These are phyloP conservation scores for Stichopus horrens DNA, from an alignment of 53 echinoderm and acorn worm genomes.

Conservation along the genomic window DNA sequence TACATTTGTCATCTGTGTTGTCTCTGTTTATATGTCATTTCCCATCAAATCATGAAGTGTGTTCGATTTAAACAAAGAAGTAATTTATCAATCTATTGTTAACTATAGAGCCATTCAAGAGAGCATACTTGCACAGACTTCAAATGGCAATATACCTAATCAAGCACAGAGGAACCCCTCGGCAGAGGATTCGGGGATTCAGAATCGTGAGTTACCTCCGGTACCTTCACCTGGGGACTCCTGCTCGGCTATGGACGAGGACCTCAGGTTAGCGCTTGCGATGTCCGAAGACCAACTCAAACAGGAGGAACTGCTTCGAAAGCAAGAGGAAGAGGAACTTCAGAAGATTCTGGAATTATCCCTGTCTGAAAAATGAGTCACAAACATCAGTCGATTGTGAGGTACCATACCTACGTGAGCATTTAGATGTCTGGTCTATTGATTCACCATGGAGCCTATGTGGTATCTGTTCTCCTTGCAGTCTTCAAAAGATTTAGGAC, in stretches of 20 bases:
- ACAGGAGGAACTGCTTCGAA: constrained; percentile 71
- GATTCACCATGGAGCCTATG: not conserved
- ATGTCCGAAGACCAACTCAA: constrained; percentile 79
- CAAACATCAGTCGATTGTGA: not conserved
- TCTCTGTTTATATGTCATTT: no score
- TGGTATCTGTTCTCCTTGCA: constrained; percentile 10
- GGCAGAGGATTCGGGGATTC: constrained; percentile 33
- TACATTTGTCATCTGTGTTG: no score
- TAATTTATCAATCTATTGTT: not conserved
- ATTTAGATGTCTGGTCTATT: not conserved
- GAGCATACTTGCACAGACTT: constrained; percentile 64
- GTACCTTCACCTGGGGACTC: not conserved
- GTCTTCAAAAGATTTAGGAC: not conserved
- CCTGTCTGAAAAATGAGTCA: constrained; percentile 76
- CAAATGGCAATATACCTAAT: constrained; percentile 51
- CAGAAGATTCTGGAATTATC: constrained; percentile 88
- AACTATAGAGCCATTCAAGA: constrained; percentile 84
- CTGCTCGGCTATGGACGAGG: constrained; percentile 48
- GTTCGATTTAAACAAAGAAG: no score
- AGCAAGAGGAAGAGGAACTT: constrained; percentile 89
- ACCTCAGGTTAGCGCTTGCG: constrained; percentile 81
- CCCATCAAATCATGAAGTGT: no score
- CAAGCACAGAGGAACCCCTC: constrained; percentile 38
- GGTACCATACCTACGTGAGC: not conserved
- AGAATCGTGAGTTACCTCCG: constrained; percentile 37